Conservation (phyloP, 2,797 vertebrate species). For the Acrossocheilus fasciatus region DNA sequence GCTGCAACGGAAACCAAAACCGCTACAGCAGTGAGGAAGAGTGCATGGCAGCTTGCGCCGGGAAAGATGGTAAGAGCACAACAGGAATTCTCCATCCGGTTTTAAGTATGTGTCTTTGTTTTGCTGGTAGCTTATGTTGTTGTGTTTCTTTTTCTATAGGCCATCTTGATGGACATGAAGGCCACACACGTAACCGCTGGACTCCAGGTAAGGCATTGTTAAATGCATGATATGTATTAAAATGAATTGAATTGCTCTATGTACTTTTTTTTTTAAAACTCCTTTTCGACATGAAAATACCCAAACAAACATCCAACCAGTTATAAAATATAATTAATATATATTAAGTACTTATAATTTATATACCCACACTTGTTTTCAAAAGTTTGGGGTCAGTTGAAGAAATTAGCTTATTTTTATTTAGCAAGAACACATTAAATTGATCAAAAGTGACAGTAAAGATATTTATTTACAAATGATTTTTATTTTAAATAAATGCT, state of each 20-base stretch:
- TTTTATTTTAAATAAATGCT: not conserved
- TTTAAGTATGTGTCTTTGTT: not conserved
- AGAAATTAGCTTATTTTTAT: too few species aligned
- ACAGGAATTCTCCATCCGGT: not conserved
- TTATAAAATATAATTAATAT: not conserved
- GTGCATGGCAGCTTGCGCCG: conserved; percentile 69
- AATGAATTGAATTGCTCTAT: too few species aligned
- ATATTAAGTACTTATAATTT: not conserved
- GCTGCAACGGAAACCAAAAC: conserved; percentile 75
- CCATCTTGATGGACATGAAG: not conserved
- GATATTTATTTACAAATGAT: not conserved
- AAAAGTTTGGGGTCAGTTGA: not conserved
- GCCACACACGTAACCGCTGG: conserved; percentile 55
- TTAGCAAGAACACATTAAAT: too few species aligned
- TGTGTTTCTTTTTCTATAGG: conserved; percentile 50
- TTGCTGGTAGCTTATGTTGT: not conserved
- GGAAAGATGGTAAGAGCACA: conserved; percentile 40
- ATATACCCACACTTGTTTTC: not conserved
- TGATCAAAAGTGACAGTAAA: too few species aligned
- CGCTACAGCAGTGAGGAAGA: conserved; percentile 64
- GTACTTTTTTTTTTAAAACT: not conserved
- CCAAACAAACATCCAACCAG: not conserved
- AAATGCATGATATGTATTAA: not conserved
- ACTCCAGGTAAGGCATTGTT: conserved; percentile 67
- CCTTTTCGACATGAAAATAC: not conserved